phyloP scores from a whole-genome alignment of 1,140 invertebrate species.

The Drosophila elegans region DNA sequence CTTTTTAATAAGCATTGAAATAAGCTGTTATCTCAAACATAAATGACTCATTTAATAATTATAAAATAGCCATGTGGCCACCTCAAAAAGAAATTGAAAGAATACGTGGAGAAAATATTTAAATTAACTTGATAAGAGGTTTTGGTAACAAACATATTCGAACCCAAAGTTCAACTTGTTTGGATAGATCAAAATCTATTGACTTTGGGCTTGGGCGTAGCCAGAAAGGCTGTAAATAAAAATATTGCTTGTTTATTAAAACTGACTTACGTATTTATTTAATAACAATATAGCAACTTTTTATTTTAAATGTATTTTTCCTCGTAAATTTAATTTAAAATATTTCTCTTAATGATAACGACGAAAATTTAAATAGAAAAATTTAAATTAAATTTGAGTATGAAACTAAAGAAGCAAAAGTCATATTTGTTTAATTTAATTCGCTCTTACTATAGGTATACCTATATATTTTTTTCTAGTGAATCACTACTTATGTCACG shows the following conservation, averaged over 20 bases:
- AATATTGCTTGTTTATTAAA: too few relatives aligned
- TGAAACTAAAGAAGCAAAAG: too few relatives aligned
- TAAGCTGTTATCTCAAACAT: background rate
- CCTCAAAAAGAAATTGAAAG: background rate
- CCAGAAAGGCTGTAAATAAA: background rate
- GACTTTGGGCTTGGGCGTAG: background rate
- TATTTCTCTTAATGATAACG: too few relatives aligned
- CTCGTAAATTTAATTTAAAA: too few relatives aligned
- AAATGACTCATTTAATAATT: background rate
- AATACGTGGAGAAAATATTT: background rate
- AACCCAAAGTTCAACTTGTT: background rate
- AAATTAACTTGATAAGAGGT: constrained; percentile 1
- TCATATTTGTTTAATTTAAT: background rate
- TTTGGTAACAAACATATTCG: background rate
- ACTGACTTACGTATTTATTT: too few relatives aligned
- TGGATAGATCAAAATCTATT: background rate
- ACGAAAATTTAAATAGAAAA: too few relatives aligned
- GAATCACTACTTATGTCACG: constrained; percentile 5
- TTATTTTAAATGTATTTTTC: too few relatives aligned
- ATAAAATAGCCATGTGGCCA: background rate
- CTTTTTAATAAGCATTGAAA: background rate
- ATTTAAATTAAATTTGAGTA: too few relatives aligned
- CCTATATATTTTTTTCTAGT: background rate
- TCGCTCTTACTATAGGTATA: background rate
- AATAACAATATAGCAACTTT: too few relatives aligned